Evolutionary conservation across 2,888 invertebrate genomes (phyloP), one percentile per base, ranked within the genome.

Genomic region (Tinea trinotella): DNA sequence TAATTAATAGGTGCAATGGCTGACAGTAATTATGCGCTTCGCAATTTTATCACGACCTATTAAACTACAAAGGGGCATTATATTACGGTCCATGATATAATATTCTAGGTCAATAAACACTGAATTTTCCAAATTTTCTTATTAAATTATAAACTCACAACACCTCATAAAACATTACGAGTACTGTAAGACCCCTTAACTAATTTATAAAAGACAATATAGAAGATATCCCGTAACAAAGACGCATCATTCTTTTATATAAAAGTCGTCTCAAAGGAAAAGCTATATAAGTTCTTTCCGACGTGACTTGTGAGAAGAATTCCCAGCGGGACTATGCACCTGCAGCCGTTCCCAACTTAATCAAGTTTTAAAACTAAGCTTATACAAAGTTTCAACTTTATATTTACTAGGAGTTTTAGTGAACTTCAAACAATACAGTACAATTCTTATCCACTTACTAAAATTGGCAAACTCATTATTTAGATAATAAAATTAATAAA

Each of bases 241-340:
- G 35, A 35, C 35, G 10, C 10, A n/a, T 35, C 35, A 12, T 35
- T 35, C 35, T 35, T 35, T 35, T 35, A 35, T 35, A 35, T 35
- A 35, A 35, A 35, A 35, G 35, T 35, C 35, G 10, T n/a, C 35
- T 35, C 35, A 35, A 35, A 35, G 35, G 35, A 35, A 35, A 35
- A 35, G 35, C 35, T 35, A 35, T 35, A 35, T 35, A 35, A 35
- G 35, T 35, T 35, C 12, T n/a, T 35, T 35, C 35, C 35, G 35
- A 35, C 35, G 35, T 35, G 35, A 35, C 35, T 35, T 35, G 35
- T 35, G n/a, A 35, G 35, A 35, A 35, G 35, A 35, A 35, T 35
- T 35, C 35, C 35, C 35, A 35, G 35, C 35, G 35, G 35, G 6
- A 35, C 35, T n/a, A 35, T 35, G 35, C 35, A 35, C 35, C 35